A percentile compares a stretch with the other conserved stretches of the same genome.
Evolutionary conservation across 2,888 invertebrate genomes (phyloP).

Genomic region (Rhagonycha fulva): DNA sequence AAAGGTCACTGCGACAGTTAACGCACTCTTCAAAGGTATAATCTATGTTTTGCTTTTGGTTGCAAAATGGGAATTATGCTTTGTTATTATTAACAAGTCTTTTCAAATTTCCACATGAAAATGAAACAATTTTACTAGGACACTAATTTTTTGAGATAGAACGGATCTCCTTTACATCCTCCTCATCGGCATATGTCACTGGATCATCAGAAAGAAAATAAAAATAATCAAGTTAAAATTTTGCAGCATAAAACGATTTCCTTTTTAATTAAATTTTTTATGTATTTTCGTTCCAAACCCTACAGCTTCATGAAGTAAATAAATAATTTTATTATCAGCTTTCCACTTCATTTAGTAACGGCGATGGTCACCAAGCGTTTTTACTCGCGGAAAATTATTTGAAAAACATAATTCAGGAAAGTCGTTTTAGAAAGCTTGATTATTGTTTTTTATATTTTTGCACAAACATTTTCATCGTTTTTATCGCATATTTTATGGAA

Average conservation of each 20-base stretch:
- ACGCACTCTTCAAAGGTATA: neutral
- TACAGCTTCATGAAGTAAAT: neutral
- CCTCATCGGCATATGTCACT: neutral
- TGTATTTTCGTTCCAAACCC: neutral
- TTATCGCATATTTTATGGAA: constrained; percentile 15
- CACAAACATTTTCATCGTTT: constrained; percentile 2
- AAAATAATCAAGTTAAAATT: neutral
- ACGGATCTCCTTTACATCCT: too few species aligned
- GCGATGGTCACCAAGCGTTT: neutral
- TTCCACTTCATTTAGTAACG: neutral
- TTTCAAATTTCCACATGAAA: neutral
- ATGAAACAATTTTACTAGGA: neutral
- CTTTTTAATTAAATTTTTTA: neutral
- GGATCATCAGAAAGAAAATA: neutral
- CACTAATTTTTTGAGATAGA: too few species aligned
- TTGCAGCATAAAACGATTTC: neutral
- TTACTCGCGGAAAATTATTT: neutral
- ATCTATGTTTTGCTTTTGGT: neutral
- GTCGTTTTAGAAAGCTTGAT: neutral
- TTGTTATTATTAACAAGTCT: neutral
- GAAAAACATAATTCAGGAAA: neutral
- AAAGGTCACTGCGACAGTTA: neutral
- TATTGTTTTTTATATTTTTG: constrained; percentile 9
- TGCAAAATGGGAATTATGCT: neutral
- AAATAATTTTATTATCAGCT: neutral